A percentile compares a stretch with the other conserved stretches of the same genome.
phyloP scores from a whole-genome alignment of 1,140 invertebrate genomes.

The Myzus persicae region DNA sequence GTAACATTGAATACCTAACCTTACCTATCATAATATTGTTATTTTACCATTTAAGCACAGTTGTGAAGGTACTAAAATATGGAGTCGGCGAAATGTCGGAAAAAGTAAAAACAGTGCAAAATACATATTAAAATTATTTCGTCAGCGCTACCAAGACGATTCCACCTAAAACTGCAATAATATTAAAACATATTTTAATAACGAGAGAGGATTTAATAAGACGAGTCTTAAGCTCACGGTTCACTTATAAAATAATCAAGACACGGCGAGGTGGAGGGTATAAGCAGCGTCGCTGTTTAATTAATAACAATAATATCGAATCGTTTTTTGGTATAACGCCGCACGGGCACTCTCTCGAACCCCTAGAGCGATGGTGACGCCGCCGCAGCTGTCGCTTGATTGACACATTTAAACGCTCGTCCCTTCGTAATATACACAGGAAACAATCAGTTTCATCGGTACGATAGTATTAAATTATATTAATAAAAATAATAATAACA shows the following conservation, averaged over 20 bases:
- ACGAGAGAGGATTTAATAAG: too few species aligned
- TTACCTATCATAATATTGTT: too few species aligned
- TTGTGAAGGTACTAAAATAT: background rate
- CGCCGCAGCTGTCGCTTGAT: background rate
- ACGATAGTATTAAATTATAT: background rate
- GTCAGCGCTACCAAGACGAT: background rate
- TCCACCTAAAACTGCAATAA: background rate
- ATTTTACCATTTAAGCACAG: background rate
- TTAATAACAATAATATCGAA: background rate
- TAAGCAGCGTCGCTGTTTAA: background rate
- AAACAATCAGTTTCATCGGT: conserved; percentile 12
- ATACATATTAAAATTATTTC: background rate
- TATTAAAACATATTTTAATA: background rate
- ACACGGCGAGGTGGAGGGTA: background rate
- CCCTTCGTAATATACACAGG: background rate
- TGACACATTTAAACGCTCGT: background rate
- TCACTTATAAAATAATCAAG: background rate
- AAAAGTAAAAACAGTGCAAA: background rate
- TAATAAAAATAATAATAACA: background rate
- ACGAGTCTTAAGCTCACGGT: background rate
- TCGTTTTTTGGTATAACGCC: background rate
- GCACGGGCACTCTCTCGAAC: background rate
- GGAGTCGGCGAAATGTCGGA: background rate
- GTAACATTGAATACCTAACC: too few species aligned
- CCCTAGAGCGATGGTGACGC: background rate